Conservation (phyloP, 2,888 invertebrate species). For the Eurytoma adleriae region DNA sequence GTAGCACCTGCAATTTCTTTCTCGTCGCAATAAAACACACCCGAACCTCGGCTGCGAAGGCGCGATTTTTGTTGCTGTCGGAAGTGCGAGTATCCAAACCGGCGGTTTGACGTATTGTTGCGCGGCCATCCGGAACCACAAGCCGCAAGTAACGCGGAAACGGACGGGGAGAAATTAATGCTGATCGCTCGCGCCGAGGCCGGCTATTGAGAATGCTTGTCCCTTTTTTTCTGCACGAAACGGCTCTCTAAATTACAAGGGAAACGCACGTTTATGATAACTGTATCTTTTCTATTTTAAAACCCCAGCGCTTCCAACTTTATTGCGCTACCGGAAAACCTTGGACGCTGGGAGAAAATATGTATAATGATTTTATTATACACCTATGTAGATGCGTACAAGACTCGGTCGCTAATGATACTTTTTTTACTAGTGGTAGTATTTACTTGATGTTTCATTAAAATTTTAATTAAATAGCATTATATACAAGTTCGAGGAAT, state of each 20-base stretch:
- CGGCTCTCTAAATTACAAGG: constrained; percentile 41
- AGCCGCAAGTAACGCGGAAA: constrained; percentile 26
- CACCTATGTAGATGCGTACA: too few relatives aligned
- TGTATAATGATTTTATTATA: too few relatives aligned
- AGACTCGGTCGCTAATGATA: too few relatives aligned
- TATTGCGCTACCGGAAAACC: neutral
- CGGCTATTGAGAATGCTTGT: constrained; percentile 33
- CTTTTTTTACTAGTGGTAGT: too few relatives aligned
- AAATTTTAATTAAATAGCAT: too few relatives aligned
- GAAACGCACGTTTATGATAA: constrained; percentile 34
- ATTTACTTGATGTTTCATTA: too few relatives aligned
- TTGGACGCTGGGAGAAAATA: too few relatives aligned
- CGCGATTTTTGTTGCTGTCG: neutral
- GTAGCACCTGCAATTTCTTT: neutral
- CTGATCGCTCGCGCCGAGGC: constrained; percentile 20
- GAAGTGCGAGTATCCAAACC: constrained; percentile 13
- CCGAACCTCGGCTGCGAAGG: neutral
- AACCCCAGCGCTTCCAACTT: neutral
- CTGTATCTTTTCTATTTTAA: constrained; percentile 24
- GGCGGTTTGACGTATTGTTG: neutral
- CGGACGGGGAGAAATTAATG: constrained; percentile 40
- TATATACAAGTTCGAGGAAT: too few relatives aligned
- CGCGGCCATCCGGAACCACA: constrained; percentile 23
- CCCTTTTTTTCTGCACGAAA: constrained; percentile 26
- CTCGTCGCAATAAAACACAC: neutral